Conservation (phyloP, 2,888 invertebrate genomes). For the Rhaphigaster nebulosa region DNA sequence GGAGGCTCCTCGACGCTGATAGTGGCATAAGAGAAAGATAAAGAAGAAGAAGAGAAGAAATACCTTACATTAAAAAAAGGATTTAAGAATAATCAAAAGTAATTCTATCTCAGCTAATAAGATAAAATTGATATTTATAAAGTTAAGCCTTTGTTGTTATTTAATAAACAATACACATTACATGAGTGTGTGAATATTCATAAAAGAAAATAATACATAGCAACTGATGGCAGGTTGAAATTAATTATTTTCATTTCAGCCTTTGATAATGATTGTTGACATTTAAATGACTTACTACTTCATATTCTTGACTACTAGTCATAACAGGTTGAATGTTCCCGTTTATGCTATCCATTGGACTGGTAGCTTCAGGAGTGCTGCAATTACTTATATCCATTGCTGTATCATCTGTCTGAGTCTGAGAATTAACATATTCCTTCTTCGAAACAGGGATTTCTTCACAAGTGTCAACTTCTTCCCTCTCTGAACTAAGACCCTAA, state of each 20-base stretch:
- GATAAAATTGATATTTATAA: not conserved
- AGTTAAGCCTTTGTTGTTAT: not conserved
- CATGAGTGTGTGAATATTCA: not conserved
- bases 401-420: slow-evolving; percentile 76
- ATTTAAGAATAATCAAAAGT: not conserved
- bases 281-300: slow-evolving; percentile 50
- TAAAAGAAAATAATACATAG: not conserved
- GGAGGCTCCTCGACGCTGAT: no score
- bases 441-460: slow-evolving; percentile 47
- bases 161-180: not conserved
- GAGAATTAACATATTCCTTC: slow-evolving; percentile 71
- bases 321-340: slow-evolving; percentile 63
- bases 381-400: slow-evolving; percentile 74
- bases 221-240: not conserved
- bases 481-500: slow-evolving; percentile 56
- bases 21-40: no score
- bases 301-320: slow-evolving; percentile 58
- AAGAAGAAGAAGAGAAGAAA: no score
- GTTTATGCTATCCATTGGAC: slow-evolving; percentile 65
- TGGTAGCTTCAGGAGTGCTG: slow-evolving; percentile 60
- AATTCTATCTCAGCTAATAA: not conserved
- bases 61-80: no score
- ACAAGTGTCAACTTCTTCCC: slow-evolving; percentile 57
- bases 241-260: not conserved
- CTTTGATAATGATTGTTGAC: not conserved